Percentiles rank a stretch among this genome's conserved stretches.
Evolutionary conservation across 2,113 vertebrate genomes (phyloP).

Genomic region (Reinhardtius hippoglossoides): DNA sequence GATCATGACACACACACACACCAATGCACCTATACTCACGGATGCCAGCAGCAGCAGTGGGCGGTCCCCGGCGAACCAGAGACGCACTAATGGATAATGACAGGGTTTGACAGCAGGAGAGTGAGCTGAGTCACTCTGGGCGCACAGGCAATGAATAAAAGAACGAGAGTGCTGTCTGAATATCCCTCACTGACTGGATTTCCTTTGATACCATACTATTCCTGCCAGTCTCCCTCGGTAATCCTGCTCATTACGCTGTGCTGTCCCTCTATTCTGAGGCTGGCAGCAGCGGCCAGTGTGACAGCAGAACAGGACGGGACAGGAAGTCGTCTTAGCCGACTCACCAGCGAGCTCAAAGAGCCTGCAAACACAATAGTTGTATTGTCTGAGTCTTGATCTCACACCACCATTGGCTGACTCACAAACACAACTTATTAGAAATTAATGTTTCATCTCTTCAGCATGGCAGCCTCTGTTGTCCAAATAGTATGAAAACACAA

Average conservation of each 20-base stretch:
- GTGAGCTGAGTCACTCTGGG: slow-evolving; percentile 76
- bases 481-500: not conserved
- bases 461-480: slow-evolving; percentile 19
- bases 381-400: slow-evolving; percentile 17
- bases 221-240: slow-evolving; percentile 60
- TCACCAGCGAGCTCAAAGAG: slow-evolving; percentile 10
- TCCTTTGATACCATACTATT: slow-evolving; percentile 73
- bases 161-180: slow-evolving; percentile 63
- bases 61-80: slow-evolving; percentile 58
- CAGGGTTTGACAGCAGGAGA: slow-evolving; percentile 74
- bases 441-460: slow-evolving; percentile 4
- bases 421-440: slow-evolving; percentile 22
- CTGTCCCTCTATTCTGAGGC: slow-evolving; percentile 55
- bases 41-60: slow-evolving; percentile 51
- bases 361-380: slow-evolving; percentile 7
- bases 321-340: slow-evolving; percentile 24
- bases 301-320: slow-evolving; percentile 39
- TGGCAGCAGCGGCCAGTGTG: slow-evolving; percentile 52
- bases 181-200: slow-evolving; percentile 64
- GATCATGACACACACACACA: slow-evolving; percentile 6
- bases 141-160: slow-evolving; percentile 75
- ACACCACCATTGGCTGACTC: not conserved
- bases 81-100: slow-evolving; percentile 78
- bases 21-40: slow-evolving; percentile 27
- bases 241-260: not conserved